Conservation (phyloP, 2,113 vertebrate genomes). For the Petromus typicus region DNA sequence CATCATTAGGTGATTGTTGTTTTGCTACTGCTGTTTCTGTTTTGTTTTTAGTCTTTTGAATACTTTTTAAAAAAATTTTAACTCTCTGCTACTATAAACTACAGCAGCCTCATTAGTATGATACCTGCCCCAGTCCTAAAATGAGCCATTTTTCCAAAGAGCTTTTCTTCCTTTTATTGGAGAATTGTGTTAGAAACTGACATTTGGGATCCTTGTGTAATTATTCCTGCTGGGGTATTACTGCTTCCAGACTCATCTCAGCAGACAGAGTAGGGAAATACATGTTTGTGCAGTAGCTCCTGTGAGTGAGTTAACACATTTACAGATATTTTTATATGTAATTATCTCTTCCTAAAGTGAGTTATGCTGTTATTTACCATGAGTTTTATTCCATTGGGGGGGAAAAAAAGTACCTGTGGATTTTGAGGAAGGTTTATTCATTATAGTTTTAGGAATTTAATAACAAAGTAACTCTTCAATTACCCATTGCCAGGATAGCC, state of each 20-base stretch:
- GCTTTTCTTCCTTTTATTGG: background rate
- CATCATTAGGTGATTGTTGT: background rate
- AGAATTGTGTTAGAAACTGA: constrained; percentile 17
- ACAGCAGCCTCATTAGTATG: background rate
- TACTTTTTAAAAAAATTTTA: background rate
- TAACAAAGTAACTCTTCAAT: background rate
- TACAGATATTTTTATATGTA: background rate
- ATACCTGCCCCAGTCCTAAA: background rate
- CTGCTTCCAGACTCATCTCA: background rate
- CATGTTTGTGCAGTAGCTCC: background rate
- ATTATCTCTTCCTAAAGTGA: background rate
- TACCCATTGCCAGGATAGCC: background rate
- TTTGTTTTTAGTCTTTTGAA: constrained; percentile 6
- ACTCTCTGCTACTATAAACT: background rate
- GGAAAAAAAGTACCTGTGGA: background rate
- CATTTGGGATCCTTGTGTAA: background rate
- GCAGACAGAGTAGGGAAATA: background rate
- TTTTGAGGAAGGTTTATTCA: constrained; percentile 28
- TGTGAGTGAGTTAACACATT: background rate
- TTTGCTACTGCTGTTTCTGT: background rate
- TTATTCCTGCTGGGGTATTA: background rate
- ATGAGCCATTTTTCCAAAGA: background rate
- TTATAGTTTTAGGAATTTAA: constrained; percentile 17
- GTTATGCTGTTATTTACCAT: constrained; percentile 17
- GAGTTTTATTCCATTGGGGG: background rate